A percentile compares a stretch with the other conserved stretches of the same genome.
These are phyloP conservation scores for Pristionchus exspectatus DNA, from an alignment of 2,888 invertebrate species.

Conservation along the genomic window DNA sequence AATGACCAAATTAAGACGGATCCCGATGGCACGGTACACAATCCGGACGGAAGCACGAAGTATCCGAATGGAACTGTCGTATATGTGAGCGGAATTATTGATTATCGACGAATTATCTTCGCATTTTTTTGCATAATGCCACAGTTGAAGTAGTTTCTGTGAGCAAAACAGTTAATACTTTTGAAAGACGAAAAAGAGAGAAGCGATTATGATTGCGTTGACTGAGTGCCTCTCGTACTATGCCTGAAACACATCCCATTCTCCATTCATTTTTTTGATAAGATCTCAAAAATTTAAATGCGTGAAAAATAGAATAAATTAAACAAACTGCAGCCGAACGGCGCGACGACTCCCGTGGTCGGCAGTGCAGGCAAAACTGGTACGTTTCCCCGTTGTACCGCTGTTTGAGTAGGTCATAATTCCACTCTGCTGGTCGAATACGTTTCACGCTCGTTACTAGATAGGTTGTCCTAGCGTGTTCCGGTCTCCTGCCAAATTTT, in stretches of 20 bases:
- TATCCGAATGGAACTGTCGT: slow-evolving; percentile 35
- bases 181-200: too few species aligned
- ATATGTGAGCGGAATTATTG: background rate
- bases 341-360: background rate
- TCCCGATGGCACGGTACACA: background rate
- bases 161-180: too few species aligned
- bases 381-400: background rate
- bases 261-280: background rate
- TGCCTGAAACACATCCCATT: background rate
- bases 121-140: too few species aligned
- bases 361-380: background rate
- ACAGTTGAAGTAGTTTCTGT: too few species aligned
- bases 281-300: background rate
- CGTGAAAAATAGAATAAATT: background rate
- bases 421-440: background rate
- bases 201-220: too few species aligned
- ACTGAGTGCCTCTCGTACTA: too few species aligned
- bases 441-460: too few species aligned
- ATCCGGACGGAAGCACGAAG: slow-evolving; percentile 26
- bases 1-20: background rate
- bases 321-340: background rate
- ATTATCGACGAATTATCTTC: too few species aligned
- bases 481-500: too few species aligned
- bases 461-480: too few species aligned
- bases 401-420: background rate